Evolutionary conservation across 2,797 vertebrate genomes (phyloP), one percentile per base, ranked within the genome.

Genomic region (Coranthus polyacanthus): DNA sequence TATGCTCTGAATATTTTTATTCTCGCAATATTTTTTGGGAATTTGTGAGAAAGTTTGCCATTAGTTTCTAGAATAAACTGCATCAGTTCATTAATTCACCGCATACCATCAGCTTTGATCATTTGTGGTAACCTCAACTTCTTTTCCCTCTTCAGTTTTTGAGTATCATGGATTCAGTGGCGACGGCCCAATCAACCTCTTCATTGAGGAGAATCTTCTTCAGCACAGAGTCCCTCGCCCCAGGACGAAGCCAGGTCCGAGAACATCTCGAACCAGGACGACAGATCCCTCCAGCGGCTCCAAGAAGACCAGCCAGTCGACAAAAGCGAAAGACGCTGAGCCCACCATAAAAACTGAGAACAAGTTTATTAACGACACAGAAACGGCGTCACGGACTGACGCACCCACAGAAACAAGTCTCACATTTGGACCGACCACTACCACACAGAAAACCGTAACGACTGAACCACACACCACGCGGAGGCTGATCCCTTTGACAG

Each of bases 181-280:
- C 2, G 96, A 98, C 3, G 93, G 91, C 0, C 81, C 95, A 0
- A 75, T 93, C 38, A 94, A 97, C 78, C 86, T 96, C 78, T 85
- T 97, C 55, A 89, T 95, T 0, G 95, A 98, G 64, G 97, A 99
- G 83, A 96, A 97, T 86, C 96, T 99, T 57, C 90, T 99, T 63
- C 93, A 94, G 65, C 95, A 95, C 72, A 90, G 65, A 36, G 47
- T 67, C 17, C 71, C 86, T 51, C 75, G 61, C 41, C 70, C 82
- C 1, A 42, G 80, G 12, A 85, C 29, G 37, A 93, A 82, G 65
- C 81, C 85, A 0, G 82, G 80, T 34, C 78, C 85, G 0, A 75
- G 84, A 53, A 88, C 72, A 45, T 78, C 79, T 68, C 87, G 57
- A 0, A 71, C 82, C 12, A 84, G 86, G 52, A 12, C 42, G 38